Evolutionary conservation across 1,140 invertebrate species (phyloP), one percentile per base, ranked within the genome.

Genomic region (Drosophila tsacasi): DNA sequence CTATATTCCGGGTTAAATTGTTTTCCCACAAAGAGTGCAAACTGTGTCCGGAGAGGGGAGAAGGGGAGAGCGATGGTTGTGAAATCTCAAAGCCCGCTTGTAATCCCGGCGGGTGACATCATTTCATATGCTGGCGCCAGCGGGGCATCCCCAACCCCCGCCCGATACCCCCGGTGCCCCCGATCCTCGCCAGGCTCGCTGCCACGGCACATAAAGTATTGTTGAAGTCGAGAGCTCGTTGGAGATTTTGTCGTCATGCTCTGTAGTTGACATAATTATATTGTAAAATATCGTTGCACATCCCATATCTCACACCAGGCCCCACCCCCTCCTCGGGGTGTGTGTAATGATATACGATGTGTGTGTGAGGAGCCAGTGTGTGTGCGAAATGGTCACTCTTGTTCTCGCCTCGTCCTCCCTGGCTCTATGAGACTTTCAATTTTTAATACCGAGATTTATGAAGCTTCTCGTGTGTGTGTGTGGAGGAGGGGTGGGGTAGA

Each of bases 181-280:
- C 37, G 4, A 19, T 17, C 19, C 54, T 23, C 8, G n/a, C 40
- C 23, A 15, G 10, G 13, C 8, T 12, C 37, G 19, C 35, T 17
- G 10, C 19, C 12, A 17, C 44, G 19, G 23, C n/a, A 64, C 65
- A 87, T 68, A 87, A 83, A 86, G 84, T 77, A 89, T 83, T 87
- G 83, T 83, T 77, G 71, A 85, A 79, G 83, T 69, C 73, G 64
- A 83, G 73, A 83, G 84, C 83, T 86, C 76, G 76, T 73, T 68
- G 80, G 76, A 83, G 83, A 86, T 86, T 89, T 83, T 76, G 83
- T 73, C 76, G 64, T 77, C 76, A 78, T 75, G 55, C 76, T 80
- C 76, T 87, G 83, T 60, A 87, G 80, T 80, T 86, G 83, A 87
- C 83, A 87, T 87, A 86, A 87, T 86, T 86, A 86, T 86, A 86